A percentile compares a stretch with the other conserved stretches of the same genome.
These are phyloP conservation scores for Xanthia icteritia DNA, from an alignment of 2,888 invertebrate species.

Conservation along the genomic window DNA sequence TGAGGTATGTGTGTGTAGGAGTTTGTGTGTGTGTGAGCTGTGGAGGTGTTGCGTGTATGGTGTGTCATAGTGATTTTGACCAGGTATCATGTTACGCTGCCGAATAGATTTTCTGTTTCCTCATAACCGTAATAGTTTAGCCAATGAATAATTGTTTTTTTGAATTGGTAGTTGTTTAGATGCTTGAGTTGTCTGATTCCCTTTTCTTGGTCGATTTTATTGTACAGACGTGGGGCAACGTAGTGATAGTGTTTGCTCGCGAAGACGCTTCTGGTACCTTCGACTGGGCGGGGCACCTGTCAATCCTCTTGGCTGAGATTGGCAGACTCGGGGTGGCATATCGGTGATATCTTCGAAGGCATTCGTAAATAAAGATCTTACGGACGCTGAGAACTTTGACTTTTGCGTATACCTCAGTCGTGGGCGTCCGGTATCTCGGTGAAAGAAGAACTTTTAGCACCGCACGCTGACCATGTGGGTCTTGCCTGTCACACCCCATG, in stretches of 20 bases:
- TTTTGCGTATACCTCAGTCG: neutral
- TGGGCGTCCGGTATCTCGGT: neutral
- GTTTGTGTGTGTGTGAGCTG: no score
- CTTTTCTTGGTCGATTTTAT: neutral
- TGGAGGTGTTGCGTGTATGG: no score
- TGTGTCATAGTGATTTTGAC: no score
- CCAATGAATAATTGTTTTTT: no score
- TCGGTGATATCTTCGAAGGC: neutral
- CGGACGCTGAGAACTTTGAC: neutral
- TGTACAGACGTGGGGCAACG: neutral
- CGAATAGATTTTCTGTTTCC: no score
- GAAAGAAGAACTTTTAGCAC: neutral
- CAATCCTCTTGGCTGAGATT: neutral
- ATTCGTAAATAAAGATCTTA: neutral
- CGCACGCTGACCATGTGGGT: no score
- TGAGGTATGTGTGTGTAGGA: no score
- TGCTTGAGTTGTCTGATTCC: no score
- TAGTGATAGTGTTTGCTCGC: neutral
- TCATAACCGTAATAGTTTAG: no score
- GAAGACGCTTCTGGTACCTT: neutral
- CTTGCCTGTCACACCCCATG: neutral
- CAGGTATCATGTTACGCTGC: no score
- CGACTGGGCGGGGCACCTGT: neutral
- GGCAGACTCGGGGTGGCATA: neutral
- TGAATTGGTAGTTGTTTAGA: no score